Percentiles rank a stretch among this genome's conserved stretches.
Evolutionary conservation across 1,140 invertebrate species (phyloP).

Genomic region (Drosophila truncata): DNA sequence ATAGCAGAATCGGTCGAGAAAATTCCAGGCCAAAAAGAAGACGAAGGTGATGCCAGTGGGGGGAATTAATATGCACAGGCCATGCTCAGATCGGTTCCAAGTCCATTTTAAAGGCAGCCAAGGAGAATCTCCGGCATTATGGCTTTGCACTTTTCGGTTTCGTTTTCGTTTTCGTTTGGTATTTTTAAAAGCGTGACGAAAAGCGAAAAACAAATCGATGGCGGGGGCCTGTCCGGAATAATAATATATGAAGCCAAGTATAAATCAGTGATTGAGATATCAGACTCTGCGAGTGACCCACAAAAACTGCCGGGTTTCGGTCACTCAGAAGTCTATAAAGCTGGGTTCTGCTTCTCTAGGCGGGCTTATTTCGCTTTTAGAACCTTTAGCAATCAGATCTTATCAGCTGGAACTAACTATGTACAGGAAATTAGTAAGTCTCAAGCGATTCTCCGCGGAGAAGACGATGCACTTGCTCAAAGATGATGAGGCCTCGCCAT

Average conservation of each 20-base stretch:
- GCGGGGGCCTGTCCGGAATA: slow-evolving; percentile 48
- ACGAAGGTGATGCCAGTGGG: slow-evolving; percentile 44
- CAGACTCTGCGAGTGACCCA: slow-evolving; percentile 20
- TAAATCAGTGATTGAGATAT: not conserved
- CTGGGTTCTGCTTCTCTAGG: not conserved
- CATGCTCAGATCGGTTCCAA: slow-evolving; percentile 37
- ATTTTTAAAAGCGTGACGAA: slow-evolving; percentile 75
- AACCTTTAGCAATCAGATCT: slow-evolving; percentile 44
- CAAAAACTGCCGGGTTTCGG: slow-evolving; percentile 31
- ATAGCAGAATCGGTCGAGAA: slow-evolving; percentile 46
- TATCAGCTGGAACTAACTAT: slow-evolving; percentile 34
- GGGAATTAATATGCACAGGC: slow-evolving; percentile 61
- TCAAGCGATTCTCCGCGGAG: slow-evolving; percentile 44
- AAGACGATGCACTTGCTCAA: slow-evolving; percentile 35
- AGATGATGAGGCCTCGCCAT: slow-evolving; percentile 26
- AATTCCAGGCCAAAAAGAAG: slow-evolving; percentile 40
- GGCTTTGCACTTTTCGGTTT: slow-evolving; percentile 76
- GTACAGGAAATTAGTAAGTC: slow-evolving; percentile 75
- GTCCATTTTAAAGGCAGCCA: slow-evolving; percentile 62
- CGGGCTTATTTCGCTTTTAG: slow-evolving; percentile 24
- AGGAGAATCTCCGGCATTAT: slow-evolving; percentile 70
- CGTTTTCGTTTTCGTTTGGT: slow-evolving; percentile 50
- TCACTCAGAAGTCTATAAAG: slow-evolving; percentile 64
- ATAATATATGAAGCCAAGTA: slow-evolving; percentile 1
- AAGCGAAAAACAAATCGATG: slow-evolving; percentile 53